Evolutionary conservation across 2,113 vertebrate species (phyloP).

Genomic region (Baryphthengus martii): DNA sequence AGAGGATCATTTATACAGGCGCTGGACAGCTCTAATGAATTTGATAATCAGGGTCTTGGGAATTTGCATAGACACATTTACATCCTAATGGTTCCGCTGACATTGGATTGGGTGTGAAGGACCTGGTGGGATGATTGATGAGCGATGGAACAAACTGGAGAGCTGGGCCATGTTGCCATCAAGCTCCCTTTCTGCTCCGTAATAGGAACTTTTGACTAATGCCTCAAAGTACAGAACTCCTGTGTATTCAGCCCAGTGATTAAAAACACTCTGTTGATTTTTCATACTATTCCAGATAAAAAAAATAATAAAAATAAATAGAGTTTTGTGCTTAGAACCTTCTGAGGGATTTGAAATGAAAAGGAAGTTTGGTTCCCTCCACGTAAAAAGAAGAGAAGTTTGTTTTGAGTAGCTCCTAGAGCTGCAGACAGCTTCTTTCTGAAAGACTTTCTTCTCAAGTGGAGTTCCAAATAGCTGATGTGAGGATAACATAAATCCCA

Average conservation of each 20-base stretch:
- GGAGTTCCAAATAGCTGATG: fast-evolving
- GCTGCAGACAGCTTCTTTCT: background rate
- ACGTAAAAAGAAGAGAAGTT: background rate
- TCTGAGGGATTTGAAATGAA: background rate
- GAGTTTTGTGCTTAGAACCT: background rate
- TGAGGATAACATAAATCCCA: background rate
- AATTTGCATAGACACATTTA: background rate
- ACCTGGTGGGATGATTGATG: background rate
- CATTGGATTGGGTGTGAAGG: background rate
- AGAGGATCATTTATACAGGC: background rate
- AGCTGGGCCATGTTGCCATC: background rate
- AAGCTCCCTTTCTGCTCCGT: background rate
- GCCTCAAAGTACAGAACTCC: background rate
- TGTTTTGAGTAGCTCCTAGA: too few species aligned
- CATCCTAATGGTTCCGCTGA: background rate
- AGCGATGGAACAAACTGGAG: background rate
- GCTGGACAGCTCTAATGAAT: background rate
- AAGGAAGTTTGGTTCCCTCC: background rate
- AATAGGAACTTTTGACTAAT: background rate
- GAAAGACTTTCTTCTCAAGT: background rate
- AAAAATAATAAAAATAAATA: too few species aligned
- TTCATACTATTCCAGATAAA: background rate
- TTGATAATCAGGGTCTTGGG: background rate
- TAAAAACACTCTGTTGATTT: background rate
- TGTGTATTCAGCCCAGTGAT: background rate